Evolutionary conservation across 2,888 invertebrate genomes (phyloP), one percentile per base, ranked within the genome.

Genomic region (Barypeithes pellucidus): DNA sequence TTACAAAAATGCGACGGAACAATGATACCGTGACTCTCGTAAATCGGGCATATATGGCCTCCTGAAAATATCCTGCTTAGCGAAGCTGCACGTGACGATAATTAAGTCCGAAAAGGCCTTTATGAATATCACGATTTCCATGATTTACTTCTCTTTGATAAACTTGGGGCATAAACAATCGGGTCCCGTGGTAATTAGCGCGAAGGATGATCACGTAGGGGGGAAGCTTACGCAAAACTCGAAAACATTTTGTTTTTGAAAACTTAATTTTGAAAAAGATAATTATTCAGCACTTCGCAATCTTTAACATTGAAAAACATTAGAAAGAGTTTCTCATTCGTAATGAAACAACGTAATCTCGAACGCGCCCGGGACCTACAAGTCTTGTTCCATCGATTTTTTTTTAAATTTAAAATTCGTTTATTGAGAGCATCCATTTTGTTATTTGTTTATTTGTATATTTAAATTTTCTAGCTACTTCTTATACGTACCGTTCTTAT

Each of bases 101-200:
- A 85, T 85, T 85, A 85, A 84, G 84, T 84, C 82, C 80, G 80
- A 83, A 80, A 80, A 81, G 81, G 82, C 82, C 84, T 83, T 82
- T 84, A 83, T 82, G 84, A 83, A 82, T 83, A 84, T 84, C 85
- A 85, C 84, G 84, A 85, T 82, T 82, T 79, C 82, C 81, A 83
- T 84, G 84, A 84, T 84, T 84, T 84, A 84, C 81, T 81, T 81
- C 79, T 81, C 84, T 84, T 84, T 84, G 84, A 84, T 84, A 84
- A 84, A 84, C 83, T 80, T 78, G 78, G 81, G 81, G 78, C 82
- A 84, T 84, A 84, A 84, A 84, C 82, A 83, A 84, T 84, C 82
- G 80, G 79, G 60, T 74, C 81, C 72, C 61, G 67, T 78, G 78
- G 80, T 81, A 82, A 82, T 82, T 81, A 81, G 80, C 79, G 76